phyloP scores from a whole-genome alignment of 2,888 invertebrate genomes.

The Nematopogon swammerdamellus region DNA sequence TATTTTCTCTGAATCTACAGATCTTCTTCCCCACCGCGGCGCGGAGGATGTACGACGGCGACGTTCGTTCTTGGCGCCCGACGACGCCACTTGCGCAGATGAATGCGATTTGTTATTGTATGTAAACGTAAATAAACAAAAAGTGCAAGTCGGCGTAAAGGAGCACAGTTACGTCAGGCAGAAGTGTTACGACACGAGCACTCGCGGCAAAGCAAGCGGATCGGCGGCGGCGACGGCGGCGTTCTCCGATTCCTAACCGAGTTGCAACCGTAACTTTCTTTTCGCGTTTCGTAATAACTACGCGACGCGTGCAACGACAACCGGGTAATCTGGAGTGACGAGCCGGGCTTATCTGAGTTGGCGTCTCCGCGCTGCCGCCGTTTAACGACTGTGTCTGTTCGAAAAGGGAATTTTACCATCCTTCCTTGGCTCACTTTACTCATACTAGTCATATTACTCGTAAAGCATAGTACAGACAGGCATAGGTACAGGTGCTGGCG shows the following conservation, averaged over 20 bases:
- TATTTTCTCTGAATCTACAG: no score
- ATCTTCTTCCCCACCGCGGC: no score
- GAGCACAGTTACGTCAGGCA: constrained; percentile 22
- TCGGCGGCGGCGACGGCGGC: constrained; percentile 23
- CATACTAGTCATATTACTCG: no score
- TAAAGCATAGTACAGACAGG: no score
- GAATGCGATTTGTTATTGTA: not conserved
- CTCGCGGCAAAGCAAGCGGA: constrained; percentile 18
- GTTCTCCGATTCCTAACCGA: constrained; percentile 20
- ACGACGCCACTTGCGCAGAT: no score
- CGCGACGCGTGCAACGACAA: constrained; percentile 34
- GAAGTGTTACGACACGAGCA: constrained; percentile 15
- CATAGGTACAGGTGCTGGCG: no score
- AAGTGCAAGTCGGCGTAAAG: constrained; percentile 27
- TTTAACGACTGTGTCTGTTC: constrained; percentile 18
- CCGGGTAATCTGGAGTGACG: constrained; percentile 21
- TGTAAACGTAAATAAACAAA: constrained; percentile 9
- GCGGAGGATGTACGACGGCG: no score
- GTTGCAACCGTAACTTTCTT: constrained; percentile 38
- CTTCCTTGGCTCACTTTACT: no score
- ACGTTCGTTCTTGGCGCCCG: no score
- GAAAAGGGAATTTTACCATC: no score
- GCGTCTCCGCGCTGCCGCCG: constrained; percentile 19
- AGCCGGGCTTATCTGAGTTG: constrained; percentile 13
- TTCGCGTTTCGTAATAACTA: constrained; percentile 45